These are phyloP conservation scores for Callocephalon fimbriatum DNA, from an alignment of 2,113 vertebrate species.

Conservation along the genomic window DNA sequence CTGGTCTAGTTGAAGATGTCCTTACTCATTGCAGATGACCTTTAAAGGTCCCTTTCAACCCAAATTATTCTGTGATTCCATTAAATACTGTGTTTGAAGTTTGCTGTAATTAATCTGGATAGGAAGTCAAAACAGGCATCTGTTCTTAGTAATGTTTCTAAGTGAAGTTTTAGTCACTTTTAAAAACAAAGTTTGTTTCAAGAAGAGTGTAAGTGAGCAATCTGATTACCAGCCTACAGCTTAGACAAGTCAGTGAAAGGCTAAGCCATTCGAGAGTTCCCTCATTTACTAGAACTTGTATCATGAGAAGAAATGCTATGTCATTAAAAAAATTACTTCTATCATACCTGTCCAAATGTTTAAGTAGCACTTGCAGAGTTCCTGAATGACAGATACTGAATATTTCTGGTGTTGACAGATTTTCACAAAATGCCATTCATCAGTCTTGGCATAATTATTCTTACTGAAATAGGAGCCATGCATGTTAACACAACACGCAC, in stretches of 20 bases:
- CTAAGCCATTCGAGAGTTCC: neutral
- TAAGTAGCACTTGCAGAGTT: neutral
- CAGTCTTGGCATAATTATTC: neutral
- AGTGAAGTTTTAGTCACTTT: neutral
- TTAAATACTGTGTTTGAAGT: neutral
- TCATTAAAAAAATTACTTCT: neutral
- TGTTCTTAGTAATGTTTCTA: neutral
- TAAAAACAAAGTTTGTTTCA: neutral
- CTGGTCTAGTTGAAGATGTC: neutral
- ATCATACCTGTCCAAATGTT: neutral
- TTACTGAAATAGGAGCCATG: neutral
- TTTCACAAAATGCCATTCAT: neutral
- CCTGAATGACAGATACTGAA: neutral
- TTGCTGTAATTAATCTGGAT: neutral
- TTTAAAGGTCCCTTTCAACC: neutral
- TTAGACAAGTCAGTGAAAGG: neutral
- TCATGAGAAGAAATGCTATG: neutral
- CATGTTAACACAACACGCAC: neutral
- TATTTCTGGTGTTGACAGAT: neutral
- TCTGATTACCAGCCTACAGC: neutral
- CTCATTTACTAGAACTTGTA: neutral
- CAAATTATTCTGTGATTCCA: neutral
- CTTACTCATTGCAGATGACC: neutral
- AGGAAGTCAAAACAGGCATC: neutral
- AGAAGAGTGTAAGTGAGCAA: neutral